These are phyloP conservation scores for Lontra canadensis DNA, from an alignment of 2,113 vertebrate species.

Conservation along the genomic window DNA sequence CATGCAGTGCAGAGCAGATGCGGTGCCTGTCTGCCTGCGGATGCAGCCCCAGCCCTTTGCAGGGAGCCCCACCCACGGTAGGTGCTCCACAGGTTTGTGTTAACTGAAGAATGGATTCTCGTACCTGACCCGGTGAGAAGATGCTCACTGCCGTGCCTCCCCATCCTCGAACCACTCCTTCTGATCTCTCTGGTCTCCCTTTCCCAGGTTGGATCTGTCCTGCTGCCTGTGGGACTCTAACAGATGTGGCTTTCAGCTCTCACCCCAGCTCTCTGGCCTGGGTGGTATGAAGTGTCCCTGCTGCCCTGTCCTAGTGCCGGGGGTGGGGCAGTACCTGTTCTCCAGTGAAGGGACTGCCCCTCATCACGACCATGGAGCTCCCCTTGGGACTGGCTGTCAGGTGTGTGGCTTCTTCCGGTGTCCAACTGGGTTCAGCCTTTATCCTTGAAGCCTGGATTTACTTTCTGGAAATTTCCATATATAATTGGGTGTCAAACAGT, in stretches of 20 bases:
- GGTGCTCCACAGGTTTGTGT: not conserved
- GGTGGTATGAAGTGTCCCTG: not conserved
- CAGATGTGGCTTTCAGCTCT: not conserved
- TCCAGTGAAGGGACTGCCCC: not conserved
- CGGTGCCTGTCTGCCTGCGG: not conserved
- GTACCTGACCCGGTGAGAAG: not conserved
- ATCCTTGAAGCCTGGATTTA: not conserved
- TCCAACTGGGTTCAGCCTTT: not conserved
- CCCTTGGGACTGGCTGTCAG: not conserved
- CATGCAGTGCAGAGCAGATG: not conserved
- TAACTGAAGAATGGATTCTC: not conserved
- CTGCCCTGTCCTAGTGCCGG: no score
- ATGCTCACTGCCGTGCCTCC: not conserved
- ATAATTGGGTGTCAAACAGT: not conserved
- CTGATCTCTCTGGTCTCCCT: not conserved
- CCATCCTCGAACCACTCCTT: not conserved
- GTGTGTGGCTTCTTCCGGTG: not conserved
- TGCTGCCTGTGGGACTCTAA: not conserved
- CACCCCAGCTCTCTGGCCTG: not conserved
- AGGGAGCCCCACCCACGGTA: not conserved
- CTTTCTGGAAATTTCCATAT: not conserved
- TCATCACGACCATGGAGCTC: fast-evolving
- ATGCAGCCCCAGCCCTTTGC: not conserved
- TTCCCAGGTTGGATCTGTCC: not conserved
- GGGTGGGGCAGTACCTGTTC: fast-evolving